Conservation (phyloP, 2,797 vertebrate genomes). For the Sarcoramphus papa region DNA sequence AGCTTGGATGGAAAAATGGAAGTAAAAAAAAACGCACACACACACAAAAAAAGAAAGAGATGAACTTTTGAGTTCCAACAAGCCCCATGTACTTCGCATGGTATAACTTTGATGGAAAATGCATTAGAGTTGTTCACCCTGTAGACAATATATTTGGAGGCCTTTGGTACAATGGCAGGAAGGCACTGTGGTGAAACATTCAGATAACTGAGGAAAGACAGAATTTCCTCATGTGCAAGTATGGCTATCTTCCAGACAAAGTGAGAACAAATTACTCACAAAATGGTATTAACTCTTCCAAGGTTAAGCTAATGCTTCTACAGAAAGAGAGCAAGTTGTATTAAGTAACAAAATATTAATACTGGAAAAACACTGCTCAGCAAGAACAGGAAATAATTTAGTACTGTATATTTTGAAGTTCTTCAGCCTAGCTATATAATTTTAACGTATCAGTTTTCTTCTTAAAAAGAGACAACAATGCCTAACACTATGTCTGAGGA, state of each 20-base stretch:
- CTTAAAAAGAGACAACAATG: not conserved
- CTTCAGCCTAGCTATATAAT: not conserved
- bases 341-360: constrained; percentile 21
- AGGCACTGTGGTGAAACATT: constrained; percentile 79
- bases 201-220: constrained; percentile 76
- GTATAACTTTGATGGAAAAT: constrained; percentile 59
- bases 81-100: not conserved
- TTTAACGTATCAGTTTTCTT: not conserved
- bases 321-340: not conserved
- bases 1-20: constrained; percentile 43
- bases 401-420: constrained; percentile 8
- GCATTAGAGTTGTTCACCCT: constrained; percentile 48
- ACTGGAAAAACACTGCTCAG: constrained; percentile 37
- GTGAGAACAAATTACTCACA: constrained; percentile 63
- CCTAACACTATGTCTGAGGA: not conserved
- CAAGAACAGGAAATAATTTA: constrained; percentile 58
- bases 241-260: constrained; percentile 71
- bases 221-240: constrained; percentile 75
- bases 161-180: constrained; percentile 77
- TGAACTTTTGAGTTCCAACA: constrained; percentile 19
- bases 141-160: constrained; percentile 42
- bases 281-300: constrained; percentile 36
- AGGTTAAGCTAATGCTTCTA: constrained; percentile 20
- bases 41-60: not conserved
- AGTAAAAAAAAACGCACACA: not conserved